Percentiles rank a stretch among this genome's conserved stretches.
These are phyloP conservation scores for Dexiosoma caninum DNA, from an alignment of 2,888 invertebrate genomes.

Conservation along the genomic window DNA sequence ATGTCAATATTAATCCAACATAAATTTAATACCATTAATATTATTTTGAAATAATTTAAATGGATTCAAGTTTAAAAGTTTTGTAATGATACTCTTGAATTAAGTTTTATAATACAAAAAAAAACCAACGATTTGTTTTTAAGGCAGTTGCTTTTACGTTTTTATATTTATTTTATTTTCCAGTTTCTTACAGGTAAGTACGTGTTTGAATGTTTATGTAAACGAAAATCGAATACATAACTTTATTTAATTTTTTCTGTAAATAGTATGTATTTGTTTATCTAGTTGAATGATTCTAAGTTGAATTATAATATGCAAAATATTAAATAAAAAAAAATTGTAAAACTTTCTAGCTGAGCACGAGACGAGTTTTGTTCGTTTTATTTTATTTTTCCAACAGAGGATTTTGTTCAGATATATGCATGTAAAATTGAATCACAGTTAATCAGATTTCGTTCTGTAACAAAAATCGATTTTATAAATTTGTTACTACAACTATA, in stretches of 20 bases:
- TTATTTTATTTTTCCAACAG: too few species aligned
- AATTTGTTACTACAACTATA: conserved; percentile 29
- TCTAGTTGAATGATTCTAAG: conserved; percentile 7
- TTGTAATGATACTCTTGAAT: neutral
- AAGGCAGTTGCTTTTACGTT: conserved; percentile 30
- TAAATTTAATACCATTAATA: neutral
- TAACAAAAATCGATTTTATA: conserved; percentile 57
- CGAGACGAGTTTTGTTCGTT: neutral
- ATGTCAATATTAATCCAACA: neutral
- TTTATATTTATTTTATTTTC: too few species aligned
- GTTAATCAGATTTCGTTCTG: conserved; percentile 9
- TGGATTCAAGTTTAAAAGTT: neutral
- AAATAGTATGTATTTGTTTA: neutral
- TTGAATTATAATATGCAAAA: conserved; percentile 44
- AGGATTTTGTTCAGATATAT: too few species aligned
- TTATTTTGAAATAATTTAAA: too few species aligned
- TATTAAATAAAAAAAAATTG: neutral
- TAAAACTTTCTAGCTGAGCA: neutral
- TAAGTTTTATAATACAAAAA: neutral
- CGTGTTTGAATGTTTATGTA: conserved; percentile 3
- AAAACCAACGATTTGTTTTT: neutral
- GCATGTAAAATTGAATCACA: conserved; percentile 44
- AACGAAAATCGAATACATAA: conserved; percentile 13
- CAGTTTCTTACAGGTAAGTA: neutral
- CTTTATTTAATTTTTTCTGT: conserved; percentile 1